Base-by-base conservation (phyloP, 1,140 invertebrate genomes). In the Magallana ariakensis region DNA sequence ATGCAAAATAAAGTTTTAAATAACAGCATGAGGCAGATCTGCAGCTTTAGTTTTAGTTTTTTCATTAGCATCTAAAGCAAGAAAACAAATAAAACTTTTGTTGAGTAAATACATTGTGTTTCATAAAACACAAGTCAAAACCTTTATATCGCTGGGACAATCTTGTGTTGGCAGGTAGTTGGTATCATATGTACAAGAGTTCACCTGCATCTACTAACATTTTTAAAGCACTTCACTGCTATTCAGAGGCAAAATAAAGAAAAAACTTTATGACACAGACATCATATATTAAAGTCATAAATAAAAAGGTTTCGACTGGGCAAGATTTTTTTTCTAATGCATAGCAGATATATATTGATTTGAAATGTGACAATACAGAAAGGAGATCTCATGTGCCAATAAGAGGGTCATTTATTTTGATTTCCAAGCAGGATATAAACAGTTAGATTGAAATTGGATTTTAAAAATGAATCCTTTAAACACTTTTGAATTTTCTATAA, bases 61-160 rank as follows among this genome's bases (percentile, higher is more conserved):
- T 33, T 75, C 66, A 75, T 75, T 26, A 75, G 26, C 66, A 75
- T 22, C 3, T 26, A 75, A 75, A 13, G 15, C 22, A 11, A 13
- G 7, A 19, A 26, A 75, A 22, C 66, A 75, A 75, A 75, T 75
- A 75, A 13, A 22, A 26, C 66, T 75, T 75, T 26, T 75, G 9
- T 75, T 75, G 22, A 26, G 66, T 75, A 75, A 75, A 75, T 75
- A 75, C 66, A 75, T 75, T 75, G 66, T 75, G 33, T 26, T 75
- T 26, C 22, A 75, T 75, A 75, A 75, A 75, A 75, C 22, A 75
- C 22, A 75, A 75, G 66, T 75, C 66, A 75, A 26, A 62, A 75
- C 26, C 66, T 75, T 26, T 75, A 19, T 75, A 75, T 75, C 66
- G 15, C 9, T 26, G 15, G 66, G 66, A 33, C 66, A 75, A 75